Percentiles rank a stretch among this genome's conserved stretches.
Conservation (phyloP, 2,797 vertebrate species). For the Podarcis siculus region DNA sequence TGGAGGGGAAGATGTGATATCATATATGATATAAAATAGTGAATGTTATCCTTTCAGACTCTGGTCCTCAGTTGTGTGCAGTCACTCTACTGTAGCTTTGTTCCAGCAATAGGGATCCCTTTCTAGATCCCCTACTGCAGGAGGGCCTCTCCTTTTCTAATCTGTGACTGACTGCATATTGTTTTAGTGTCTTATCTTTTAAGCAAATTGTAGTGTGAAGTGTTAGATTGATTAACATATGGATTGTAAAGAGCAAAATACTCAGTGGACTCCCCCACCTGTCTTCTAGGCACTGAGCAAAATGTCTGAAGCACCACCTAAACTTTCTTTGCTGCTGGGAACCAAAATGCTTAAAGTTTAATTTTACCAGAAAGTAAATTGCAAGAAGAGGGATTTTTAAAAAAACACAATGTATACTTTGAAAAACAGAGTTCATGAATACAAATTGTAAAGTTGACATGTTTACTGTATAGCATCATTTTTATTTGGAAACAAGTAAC, state of each 20-base stretch:
- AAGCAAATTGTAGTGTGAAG: neutral
- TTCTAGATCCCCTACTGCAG: rapidly evolving
- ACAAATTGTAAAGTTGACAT: neutral
- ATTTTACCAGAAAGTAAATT: neutral
- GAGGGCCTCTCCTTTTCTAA: rapidly evolving
- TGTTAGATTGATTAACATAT: neutral
- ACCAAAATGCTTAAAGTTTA: neutral
- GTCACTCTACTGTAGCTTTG: neutral
- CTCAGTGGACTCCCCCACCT: neutral
- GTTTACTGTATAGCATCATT: neutral
- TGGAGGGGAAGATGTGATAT: neutral
- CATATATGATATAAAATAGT: neutral
- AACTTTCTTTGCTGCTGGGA: rapidly evolving
- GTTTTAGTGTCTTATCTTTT: neutral
- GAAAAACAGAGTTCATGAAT: neutral
- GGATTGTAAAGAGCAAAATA: neutral
- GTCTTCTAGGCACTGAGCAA: neutral
- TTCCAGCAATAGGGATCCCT: neutral
- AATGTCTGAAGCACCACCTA: neutral
- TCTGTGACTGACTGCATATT: rapidly evolving
- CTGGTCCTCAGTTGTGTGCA: rapidly evolving
- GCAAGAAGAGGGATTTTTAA: neutral
- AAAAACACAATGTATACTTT: conserved; percentile 1
- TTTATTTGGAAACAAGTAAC: conserved; percentile 22
- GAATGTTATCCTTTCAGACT: rapidly evolving